These are phyloP conservation scores for Coryphaenoides rupestris DNA, from an alignment of 2,113 vertebrate genomes.

Conservation along the genomic window DNA sequence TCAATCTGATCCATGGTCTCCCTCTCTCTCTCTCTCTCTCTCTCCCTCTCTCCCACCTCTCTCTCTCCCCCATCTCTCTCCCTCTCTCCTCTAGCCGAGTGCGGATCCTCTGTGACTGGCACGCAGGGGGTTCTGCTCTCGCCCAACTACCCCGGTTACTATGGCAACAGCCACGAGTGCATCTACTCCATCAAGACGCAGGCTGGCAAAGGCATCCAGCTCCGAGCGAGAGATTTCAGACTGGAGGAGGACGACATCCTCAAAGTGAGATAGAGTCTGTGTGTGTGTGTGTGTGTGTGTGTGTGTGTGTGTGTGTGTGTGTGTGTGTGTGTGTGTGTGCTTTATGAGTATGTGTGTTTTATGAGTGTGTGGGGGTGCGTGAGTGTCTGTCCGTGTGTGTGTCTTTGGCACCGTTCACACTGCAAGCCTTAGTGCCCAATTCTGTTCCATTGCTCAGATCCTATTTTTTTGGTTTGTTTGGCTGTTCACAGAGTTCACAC, in stretches of 20 bases:
- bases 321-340: neutral
- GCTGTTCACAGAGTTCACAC: too few species aligned
- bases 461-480: too few species aligned
- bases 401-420: too few species aligned
- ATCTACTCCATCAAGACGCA: slow-evolving; percentile 99
- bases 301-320: neutral
- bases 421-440: too few species aligned
- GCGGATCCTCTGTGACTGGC: slow-evolving; percentile 92
- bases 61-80: neutral
- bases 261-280: slow-evolving; percentile 78
- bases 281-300: slow-evolving; percentile 1
- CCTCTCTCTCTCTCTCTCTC: neutral
- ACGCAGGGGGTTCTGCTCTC: slow-evolving; percentile 95
- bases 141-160: slow-evolving; percentile 95
- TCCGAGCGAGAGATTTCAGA: slow-evolving; percentile 86
- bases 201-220: slow-evolving; percentile 93
- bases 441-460: too few species aligned
- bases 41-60: neutral
- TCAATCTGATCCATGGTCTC: neutral
- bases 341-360: slow-evolving; percentile 20
- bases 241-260: slow-evolving; percentile 89
- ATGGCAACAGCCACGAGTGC: slow-evolving; percentile 95
- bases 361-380: slow-evolving; percentile 8
- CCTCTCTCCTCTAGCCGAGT: slow-evolving; percentile 82
- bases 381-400: neutral